A percentile compares a stretch with the other conserved stretches of the same genome.
phyloP scores from a whole-genome alignment of 1,140 invertebrate species.

The Drosophila melanogaster region Release_6_plus_ISO1_MT NT_033777.3:13193001-13193500 shows the following conservation, averaged over 20 bases:
- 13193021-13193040: slow-evolving; percentile 8
- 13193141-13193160: slow-evolving; percentile 16
- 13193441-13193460: slow-evolving; percentile 57
- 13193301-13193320: slow-evolving; percentile 41
- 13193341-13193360: slow-evolving; percentile 33
- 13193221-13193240: slow-evolving; percentile 26
- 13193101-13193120: slow-evolving; percentile 29
- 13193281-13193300: slow-evolving; percentile 20
- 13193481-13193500: slow-evolving; percentile 40
- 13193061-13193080: slow-evolving; percentile 74
- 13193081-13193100: slow-evolving; percentile 37
- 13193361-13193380: slow-evolving; percentile 74
- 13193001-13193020: slow-evolving; percentile 2
- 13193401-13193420: slow-evolving; percentile 47
- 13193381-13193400: slow-evolving; percentile 64
- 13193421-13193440: slow-evolving; percentile 44
- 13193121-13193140: slow-evolving; percentile 38
- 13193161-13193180: slow-evolving; percentile 31
- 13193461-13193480: slow-evolving; percentile 60
- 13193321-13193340: slow-evolving; percentile 44
- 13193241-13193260: background rate
- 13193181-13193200: slow-evolving; percentile 40
- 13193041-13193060: slow-evolving; percentile 53
- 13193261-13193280: background rate
- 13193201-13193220: slow-evolving; percentile 73